Base-by-base conservation (phyloP, 2,888 invertebrate species). In the Lithosia quadra region DNA sequence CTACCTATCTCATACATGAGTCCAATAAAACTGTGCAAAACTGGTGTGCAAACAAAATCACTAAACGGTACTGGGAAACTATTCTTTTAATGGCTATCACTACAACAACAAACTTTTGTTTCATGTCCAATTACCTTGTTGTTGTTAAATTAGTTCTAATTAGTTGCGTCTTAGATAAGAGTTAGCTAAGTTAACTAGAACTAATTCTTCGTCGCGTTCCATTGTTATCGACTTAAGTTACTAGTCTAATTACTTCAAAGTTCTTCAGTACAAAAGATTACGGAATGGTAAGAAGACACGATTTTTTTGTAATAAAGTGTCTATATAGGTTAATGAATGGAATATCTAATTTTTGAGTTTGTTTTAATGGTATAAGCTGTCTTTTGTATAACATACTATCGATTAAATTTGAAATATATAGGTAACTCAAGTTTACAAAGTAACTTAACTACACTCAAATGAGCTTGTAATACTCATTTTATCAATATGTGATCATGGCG, bases 151-250 rank as follows among this genome's bases (percentile, higher is more conserved):
- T 74, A 59, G 63, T 67, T 22, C 24, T 70, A 68, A 74, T 71
- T 68, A 71, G 68, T 61, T 5, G 55, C 66, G 67, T 68, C 24
- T 67, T 60, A 67, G 68, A 69, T 71, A 71, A 68, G 53, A 69
- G 22, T 43, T 63, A 43, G 28, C 57, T 33, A 62, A 60, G 62
- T 69, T 73, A 67, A 67, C 63, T 67, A 65, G 58, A 68, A 67
- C 68, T 56, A 68, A 71, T 74, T 70, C 33, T 68, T n/a, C n/a
- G 56, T 61, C 63, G 43, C 33, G 60, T 65, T 57, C 63, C 63
- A 68, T 72, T 69, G 58, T 74, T 74, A 71, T 65, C 64, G 36
- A 62, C 63, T 68, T 66, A 58, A 28, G 43, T 65, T 21, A 28
- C 53, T 49, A 22, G 22, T 49, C 24, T 33, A 28, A 65, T 65